These are phyloP conservation scores for Pherbina coryleti DNA, from an alignment of 2,888 invertebrate species.

Conservation along the genomic window DNA sequence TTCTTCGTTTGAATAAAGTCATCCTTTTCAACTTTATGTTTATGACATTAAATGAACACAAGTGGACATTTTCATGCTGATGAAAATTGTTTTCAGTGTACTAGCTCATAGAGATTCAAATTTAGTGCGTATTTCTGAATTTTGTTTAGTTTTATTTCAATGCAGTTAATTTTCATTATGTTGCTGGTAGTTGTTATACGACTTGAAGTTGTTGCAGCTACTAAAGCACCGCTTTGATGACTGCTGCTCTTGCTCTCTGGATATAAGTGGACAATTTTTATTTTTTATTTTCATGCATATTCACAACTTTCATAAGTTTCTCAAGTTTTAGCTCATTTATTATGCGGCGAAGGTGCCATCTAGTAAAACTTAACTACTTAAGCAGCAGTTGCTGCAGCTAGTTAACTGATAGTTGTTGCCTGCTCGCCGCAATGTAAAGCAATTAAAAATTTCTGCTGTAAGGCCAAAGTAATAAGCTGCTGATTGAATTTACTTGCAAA, in stretches of 20 bases:
- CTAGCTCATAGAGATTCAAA: no score
- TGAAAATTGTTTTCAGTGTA: no score
- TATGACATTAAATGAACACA: no score
- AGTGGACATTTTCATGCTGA: no score
- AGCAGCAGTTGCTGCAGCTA: not conserved
- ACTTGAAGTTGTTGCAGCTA: not conserved
- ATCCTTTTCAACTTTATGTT: no score
- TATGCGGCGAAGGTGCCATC: not conserved
- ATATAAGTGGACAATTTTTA: not conserved
- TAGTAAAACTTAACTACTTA: conserved; percentile 8
- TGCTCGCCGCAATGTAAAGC: not conserved
- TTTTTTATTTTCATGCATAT: not conserved
- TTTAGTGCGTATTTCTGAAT: no score
- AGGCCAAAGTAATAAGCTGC: not conserved
- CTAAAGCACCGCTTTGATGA: not conserved
- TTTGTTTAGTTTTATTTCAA: no score
- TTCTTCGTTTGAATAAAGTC: no score
- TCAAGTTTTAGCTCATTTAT: not conserved
- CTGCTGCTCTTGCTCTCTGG: not conserved
- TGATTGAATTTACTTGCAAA: not conserved
- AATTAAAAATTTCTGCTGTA: not conserved
- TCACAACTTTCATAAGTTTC: conserved; percentile 4
- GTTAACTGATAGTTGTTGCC: not conserved
- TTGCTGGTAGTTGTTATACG: not conserved
- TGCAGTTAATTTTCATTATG: not conserved